Percentiles rank a stretch among this genome's conserved stretches.
Evolutionary conservation across 2,888 invertebrate species (phyloP).

Genomic region (Tenthredo scrophulariae): DNA sequence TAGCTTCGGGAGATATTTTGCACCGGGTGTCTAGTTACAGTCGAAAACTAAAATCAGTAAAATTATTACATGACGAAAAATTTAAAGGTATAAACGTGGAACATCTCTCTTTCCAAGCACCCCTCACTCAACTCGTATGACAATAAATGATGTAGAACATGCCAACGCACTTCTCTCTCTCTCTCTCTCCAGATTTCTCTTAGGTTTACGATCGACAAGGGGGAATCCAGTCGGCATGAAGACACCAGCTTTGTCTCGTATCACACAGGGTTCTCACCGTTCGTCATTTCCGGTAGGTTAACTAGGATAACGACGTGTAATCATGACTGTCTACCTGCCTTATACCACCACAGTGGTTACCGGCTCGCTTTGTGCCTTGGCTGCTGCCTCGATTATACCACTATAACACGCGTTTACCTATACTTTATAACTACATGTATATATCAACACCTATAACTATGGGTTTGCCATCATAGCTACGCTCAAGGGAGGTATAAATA

Average conservation of each 20-base stretch:
- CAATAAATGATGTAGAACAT: too few relatives aligned
- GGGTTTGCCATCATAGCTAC: conserved; percentile 59
- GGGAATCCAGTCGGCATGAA: background rate
- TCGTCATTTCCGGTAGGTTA: conserved; percentile 75
- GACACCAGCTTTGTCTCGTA: conserved; percentile 42
- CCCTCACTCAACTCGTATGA: background rate
- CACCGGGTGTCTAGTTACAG: background rate
- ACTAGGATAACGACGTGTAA: conserved; percentile 76
- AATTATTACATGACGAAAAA: background rate
- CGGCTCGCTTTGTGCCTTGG: background rate
- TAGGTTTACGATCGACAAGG: conserved; percentile 6
- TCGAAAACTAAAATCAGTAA: background rate
- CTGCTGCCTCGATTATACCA: background rate
- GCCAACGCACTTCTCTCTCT: background rate
- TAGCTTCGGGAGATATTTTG: background rate
- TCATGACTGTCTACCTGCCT: conserved; percentile 68
- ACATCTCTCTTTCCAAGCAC: background rate
- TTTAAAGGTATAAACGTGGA: background rate
- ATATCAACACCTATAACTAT: background rate
- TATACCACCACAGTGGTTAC: background rate
- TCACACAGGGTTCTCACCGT: conserved; percentile 58
- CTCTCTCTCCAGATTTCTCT: background rate
- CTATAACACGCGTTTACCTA: background rate
- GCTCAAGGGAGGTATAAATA: conserved; percentile 76
- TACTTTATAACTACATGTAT: background rate